These are phyloP conservation scores for Riptortus pedestris DNA, from an alignment of 1,140 invertebrate species.

Conservation along the genomic window DNA sequence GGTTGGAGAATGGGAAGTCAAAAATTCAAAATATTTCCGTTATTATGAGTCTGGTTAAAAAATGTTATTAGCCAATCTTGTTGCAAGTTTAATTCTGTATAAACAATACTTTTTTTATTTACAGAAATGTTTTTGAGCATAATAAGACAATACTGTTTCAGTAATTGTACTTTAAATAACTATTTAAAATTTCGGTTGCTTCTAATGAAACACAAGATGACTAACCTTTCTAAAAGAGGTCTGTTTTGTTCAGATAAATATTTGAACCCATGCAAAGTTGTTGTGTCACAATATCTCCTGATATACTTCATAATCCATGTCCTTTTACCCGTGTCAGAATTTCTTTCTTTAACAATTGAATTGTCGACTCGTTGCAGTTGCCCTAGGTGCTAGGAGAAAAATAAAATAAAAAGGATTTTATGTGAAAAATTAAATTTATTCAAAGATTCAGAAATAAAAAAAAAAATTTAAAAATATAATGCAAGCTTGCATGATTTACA, in stretches of 20 bases:
- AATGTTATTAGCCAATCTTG: background rate
- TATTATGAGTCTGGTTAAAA: background rate
- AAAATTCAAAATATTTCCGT: no score
- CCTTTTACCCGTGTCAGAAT: no score
- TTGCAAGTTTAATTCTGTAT: background rate
- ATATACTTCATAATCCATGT: background rate
- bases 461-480: no score
- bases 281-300: slow-evolving; percentile 8
- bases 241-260: slow-evolving; percentile 18
- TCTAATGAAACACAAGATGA: background rate
- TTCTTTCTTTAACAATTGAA: no score
- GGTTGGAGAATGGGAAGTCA: no score
- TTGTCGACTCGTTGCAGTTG: no score
- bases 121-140: background rate
- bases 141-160: background rate
- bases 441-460: no score
- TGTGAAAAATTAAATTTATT: no score
- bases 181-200: background rate
- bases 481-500: no score
- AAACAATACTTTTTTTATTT: background rate
- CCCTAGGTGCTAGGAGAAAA: no score
- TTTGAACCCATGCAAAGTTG: slow-evolving; percentile 16
- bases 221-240: slow-evolving; percentile 9
- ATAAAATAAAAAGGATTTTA: no score
- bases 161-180: background rate